A percentile compares a stretch with the other conserved stretches of the same genome.
Evolutionary conservation across 1,140 invertebrate species (phyloP).

Genomic region (Pectinophora gossypiella): DNA sequence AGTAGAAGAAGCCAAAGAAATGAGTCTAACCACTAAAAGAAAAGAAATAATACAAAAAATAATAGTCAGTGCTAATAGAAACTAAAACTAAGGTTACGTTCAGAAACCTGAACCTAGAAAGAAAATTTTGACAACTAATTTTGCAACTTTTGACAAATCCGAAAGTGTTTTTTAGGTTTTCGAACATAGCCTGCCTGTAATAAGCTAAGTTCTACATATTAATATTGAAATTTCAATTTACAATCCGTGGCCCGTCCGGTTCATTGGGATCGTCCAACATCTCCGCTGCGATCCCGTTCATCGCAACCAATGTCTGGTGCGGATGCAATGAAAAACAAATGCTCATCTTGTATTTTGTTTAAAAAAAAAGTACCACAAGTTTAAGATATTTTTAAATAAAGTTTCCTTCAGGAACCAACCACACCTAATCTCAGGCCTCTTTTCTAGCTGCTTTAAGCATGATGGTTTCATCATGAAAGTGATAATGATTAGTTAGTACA

Average conservation of each 20-base stretch:
- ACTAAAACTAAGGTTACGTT: slow-evolving; percentile 58
- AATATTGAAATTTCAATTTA: slow-evolving; percentile 53
- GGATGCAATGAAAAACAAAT: slow-evolving; percentile 55
- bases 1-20: slow-evolving; percentile 13
- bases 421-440: too few relatives aligned
- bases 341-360: slow-evolving; percentile 8
- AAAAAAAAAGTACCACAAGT: neutral
- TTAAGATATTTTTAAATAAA: too few relatives aligned
- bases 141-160: slow-evolving; percentile 16
- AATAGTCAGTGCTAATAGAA: slow-evolving; percentile 34
- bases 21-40: slow-evolving; percentile 18
- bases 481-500: too few relatives aligned
- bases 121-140: slow-evolving; percentile 27
- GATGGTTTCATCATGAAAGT: too few relatives aligned
- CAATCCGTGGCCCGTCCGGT: slow-evolving; percentile 42
- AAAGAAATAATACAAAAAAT: slow-evolving; percentile 22
- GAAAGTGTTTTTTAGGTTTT: slow-evolving; percentile 46
- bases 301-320: slow-evolving; percentile 62
- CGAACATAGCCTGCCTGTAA: slow-evolving; percentile 64
- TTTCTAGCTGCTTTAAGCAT: too few relatives aligned
- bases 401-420: too few relatives aligned
- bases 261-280: slow-evolving; percentile 46
- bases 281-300: slow-evolving; percentile 63
- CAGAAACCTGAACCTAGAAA: slow-evolving; percentile 57
- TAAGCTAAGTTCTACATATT: slow-evolving; percentile 53